Conservation (phyloP, 1,140 invertebrate species). For the Drosophila sp. region DNA sequence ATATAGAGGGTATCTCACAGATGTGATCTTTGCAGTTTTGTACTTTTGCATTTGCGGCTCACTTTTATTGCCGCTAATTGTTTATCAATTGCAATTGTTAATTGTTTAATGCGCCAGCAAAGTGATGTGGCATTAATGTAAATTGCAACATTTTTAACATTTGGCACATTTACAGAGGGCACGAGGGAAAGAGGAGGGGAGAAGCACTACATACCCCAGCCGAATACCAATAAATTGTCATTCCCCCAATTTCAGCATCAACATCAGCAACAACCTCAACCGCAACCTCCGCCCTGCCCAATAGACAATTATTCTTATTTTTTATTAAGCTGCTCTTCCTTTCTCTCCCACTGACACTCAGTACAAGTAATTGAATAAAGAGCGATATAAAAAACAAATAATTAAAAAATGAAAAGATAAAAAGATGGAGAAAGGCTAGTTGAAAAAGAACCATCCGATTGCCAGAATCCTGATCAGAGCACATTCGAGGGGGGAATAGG, state of each 20-base stretch:
- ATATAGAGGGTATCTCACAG: not conserved
- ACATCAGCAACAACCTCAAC: too few relatives aligned
- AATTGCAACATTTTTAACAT: conserved; percentile 47
- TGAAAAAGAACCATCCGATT: conserved; percentile 34
- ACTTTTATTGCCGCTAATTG: conserved; percentile 65
- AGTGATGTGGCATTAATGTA: conserved; percentile 54
- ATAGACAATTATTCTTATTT: conserved; percentile 36
- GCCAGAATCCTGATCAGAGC: conserved; percentile 17
- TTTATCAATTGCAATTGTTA: conserved; percentile 80
- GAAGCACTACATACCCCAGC: not conserved
- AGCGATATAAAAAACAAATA: conserved; percentile 36
- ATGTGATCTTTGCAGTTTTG: not conserved
- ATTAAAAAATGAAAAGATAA: conserved; percentile 18
- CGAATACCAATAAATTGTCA: conserved; percentile 5
- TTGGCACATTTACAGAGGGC: conserved; percentile 7
- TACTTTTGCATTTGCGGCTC: conserved; percentile 29
- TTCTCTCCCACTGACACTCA: conserved; percentile 15
- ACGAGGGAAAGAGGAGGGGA: not conserved
- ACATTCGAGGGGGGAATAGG: too few relatives aligned
- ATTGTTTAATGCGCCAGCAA: conserved; percentile 74
- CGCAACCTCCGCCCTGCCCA: not conserved
- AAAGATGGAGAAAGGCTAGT: conserved; percentile 45
- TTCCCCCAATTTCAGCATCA: not conserved
- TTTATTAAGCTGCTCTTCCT: not conserved
- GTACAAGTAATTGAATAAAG: conserved; percentile 77